Base-by-base conservation (phyloP, 2,797 vertebrate species). In the Muscicapa comitata region DNA sequence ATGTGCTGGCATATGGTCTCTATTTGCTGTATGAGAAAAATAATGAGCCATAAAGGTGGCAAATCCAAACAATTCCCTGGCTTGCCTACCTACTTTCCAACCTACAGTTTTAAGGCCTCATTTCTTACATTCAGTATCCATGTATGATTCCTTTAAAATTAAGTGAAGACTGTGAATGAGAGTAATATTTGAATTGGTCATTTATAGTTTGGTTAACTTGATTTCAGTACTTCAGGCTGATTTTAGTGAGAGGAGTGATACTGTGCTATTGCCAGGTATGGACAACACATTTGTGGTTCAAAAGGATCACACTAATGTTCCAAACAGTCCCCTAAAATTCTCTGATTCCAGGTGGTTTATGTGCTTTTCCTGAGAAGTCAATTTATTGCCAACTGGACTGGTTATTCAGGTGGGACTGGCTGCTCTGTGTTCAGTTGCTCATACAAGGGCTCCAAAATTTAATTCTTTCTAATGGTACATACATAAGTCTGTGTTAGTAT, bases 311-410 rank as follows among this genome's bases (percentile, higher is more conserved):
- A 31, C 10, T 1, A 15, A 31, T 79, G 33, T 86, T 71, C 54
- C 12, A 50, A 3, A 21, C 13, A 29, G 67, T 81, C 17, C 35
- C 29, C 51, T 82, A 26, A 78, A 89, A 65, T 29, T 31, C 31
- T 71, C n/a, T 54, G 2, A 0, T 50, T 84, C 3, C 2, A 5
- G 19, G 24, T 43, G n/a, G 9, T 29, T 84, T 51, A 8, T 26
- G 21, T 79, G 26, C 28, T 88, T 93, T 90, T 47, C 15, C 21
- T 54, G 43, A 70, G 50, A 43, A 47, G 42, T 16, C 0, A 0
- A 1, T 14, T 4, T 9, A 1, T 74, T 86, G n/a, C 55, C 42
- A 42, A 0, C 35, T 0, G 0, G 37, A 31, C 43, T 77, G 38
- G 25, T 72, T 68, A 45, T 33, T 78, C 29, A 33, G 33, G n/a